Base-by-base conservation (phyloP, 2,113 vertebrate species). In the Vicugna pacos region DNA sequence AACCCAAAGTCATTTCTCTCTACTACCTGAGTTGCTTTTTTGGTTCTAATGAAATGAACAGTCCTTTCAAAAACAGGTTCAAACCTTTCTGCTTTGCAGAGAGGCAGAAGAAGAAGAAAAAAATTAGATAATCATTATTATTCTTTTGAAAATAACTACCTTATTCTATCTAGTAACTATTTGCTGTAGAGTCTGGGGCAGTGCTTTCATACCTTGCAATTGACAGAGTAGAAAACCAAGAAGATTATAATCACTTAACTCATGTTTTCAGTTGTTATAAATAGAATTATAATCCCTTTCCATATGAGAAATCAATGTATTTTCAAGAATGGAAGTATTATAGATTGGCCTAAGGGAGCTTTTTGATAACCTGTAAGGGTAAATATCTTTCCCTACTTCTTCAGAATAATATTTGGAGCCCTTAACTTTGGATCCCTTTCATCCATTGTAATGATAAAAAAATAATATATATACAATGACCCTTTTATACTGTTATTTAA, bases 171-270 rank as follows among this genome's bases (percentile, higher is more conserved):
- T 87, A 69, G 54, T 54, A 95, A 50, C 26, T 91, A 10, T 91
- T 92, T 90, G 65, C 62, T 89, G 1, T 84, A 80, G 56, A 67
- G 35, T 93, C 42, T 54, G 17, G 32, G 30, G 14, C 30, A 54
- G 8, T 85, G n/a, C 35, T 80, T 75, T 81, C 28, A 69, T 79
- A 35, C 19, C 46, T 65, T 80, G 28, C 3, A 42, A n/a, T 91
- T 94, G 79, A 79, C 91, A 85, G 50, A 85, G 20, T 76, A 86
- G 80, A 92, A 97, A 84, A 77, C 54, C 73, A 83, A 83, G 79
- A 93, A 84, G 65, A 73, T 73, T 94, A 62, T 30, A 70, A 73
- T 38, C 2, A 73, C 13, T 96, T 96, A 80, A 50, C 26, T 95
- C 26, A 16, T 77, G 6, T 84, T 93, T 95, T 94, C 20, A 79